Base-by-base conservation (phyloP, 1,140 invertebrate genomes). In the Vanessa tameamea region DNA sequence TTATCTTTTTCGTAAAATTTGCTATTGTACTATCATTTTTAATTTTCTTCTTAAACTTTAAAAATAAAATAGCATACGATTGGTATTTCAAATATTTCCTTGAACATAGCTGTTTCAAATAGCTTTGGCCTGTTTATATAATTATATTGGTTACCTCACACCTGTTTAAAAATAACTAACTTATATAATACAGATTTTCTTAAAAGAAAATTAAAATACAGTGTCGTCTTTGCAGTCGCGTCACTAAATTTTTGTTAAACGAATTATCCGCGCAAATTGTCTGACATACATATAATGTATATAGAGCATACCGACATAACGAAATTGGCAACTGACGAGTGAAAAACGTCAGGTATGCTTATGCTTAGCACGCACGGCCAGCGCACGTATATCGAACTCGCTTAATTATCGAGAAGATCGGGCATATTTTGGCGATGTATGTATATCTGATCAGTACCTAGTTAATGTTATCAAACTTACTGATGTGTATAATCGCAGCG, bases 391-490 rank as follows among this genome's bases (percentile, higher is more conserved):
- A 84, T 87, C 85, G 69, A 75, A 75, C 78, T 75, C 80, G 77
- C 81, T 86, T 92, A 85, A 90, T 88, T 87, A 79, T 69, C 72
- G 81, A 85, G 77, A 87, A 83, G 78, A 86, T 78, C 76, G 80
- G 72, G 79, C 76, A 74, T 77, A 76, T 82, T 86, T 91, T 86
- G 85, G 82, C 81, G 75, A 85, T 85, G 80, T 77, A 78, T 84
- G 78, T 79, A 78, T 76, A 82, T 82, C 79, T 75, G 80, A 88
- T 88, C 86, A 81, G 72, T 73, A 65, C 76, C 77, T 82, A 86
- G 79, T 77, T 72, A 63, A 71, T 86, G 84, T 90, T 90, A 90
- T 91, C 88, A 91, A 86, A 88, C 86, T 83, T 79, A 82, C 76
- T 83, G 82, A 86, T 84, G 86, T 88, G 82, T 86, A 79, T 85